Conservation (phyloP, 2,797 vertebrate genomes). For the Cuniculus paca region DNA sequence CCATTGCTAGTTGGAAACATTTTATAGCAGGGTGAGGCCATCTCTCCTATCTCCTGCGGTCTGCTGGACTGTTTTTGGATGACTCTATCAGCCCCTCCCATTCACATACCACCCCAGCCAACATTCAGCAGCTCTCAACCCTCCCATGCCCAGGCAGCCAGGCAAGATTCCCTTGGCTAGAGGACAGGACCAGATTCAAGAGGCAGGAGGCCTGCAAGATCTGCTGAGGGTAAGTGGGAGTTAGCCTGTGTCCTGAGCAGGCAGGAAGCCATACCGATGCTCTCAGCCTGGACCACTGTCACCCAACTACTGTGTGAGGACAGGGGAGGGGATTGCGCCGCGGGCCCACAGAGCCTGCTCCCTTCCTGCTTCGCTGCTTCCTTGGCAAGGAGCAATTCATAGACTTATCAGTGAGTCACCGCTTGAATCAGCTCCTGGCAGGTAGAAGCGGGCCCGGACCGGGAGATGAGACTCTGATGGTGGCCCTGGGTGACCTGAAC, state of each 20-base stretch:
- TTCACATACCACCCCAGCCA: background rate
- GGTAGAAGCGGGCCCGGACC: background rate
- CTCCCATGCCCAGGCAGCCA: background rate
- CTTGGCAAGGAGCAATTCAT: background rate
- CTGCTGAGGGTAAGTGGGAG: no score
- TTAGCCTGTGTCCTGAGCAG: background rate
- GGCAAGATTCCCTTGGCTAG: background rate
- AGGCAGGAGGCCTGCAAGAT: background rate
- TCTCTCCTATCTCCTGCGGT: background rate
- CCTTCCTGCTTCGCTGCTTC: conserved; percentile 16
- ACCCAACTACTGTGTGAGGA: no score
- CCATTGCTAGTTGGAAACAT: no score
- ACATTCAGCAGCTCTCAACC: background rate
- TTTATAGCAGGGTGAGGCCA: background rate
- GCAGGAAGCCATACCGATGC: background rate
- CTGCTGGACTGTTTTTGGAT: background rate
- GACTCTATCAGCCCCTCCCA: background rate
- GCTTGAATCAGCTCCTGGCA: background rate
- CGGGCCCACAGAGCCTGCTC: background rate
- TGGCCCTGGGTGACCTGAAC: background rate
- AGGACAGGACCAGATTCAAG: background rate
- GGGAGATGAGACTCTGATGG: background rate
- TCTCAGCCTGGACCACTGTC: no score
- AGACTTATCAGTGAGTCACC: background rate
- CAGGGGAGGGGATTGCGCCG: background rate